Evolutionary conservation across 2,113 vertebrate species (phyloP), one percentile per base, ranked within the genome.

Genomic region (Macquaria australasica): DNA sequence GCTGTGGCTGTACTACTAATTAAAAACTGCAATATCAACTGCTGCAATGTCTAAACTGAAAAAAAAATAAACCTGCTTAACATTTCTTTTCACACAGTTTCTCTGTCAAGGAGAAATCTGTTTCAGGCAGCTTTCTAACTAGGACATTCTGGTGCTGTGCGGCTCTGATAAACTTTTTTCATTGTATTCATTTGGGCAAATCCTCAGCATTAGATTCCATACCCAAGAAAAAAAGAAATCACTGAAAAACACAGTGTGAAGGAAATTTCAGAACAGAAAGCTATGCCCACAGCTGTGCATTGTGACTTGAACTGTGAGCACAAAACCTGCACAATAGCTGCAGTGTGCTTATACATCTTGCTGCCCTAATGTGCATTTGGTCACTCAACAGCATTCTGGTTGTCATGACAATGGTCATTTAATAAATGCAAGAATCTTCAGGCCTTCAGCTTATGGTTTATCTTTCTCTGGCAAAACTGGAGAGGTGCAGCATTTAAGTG

Each of bases 81-180:
- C 2, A 34, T 59, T 41, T 73, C 1, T 39, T 55, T 71, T 34
- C 6, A 31, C 6, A 48, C 2, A 37, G 2, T 78, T 37, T 73
- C 41, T 77, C 21, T 55, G 58, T 66, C 59, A 72, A 72, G 59
- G 51, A 66, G 45, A 67, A 79, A 70, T 66, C 31, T 45, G 9
- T 83, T 84, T 73, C 56, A 81, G 50, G 64, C 50, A 18, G 82
- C 48, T 59, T 72, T 87, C 60, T 67, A 83, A 83, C 55, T 48
- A 28, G 66, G 76, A 76, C 73, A 81, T 66, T 53, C 69, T 79
- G 70, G 23, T 70, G 72, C 72, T 77, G 83, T 45, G 56, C 20
- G 4, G 64, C 60, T 81, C 56, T 37, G 77, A 89, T 89, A 73
- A 83, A 75, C 59, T 87, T 77, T 75, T 85, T 64, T 71, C 31